A percentile compares a stretch with the other conserved stretches of the same genome.
Evolutionary conservation across 1,140 invertebrate genomes (phyloP).

Genomic region (Sycobia sp.): DNA sequence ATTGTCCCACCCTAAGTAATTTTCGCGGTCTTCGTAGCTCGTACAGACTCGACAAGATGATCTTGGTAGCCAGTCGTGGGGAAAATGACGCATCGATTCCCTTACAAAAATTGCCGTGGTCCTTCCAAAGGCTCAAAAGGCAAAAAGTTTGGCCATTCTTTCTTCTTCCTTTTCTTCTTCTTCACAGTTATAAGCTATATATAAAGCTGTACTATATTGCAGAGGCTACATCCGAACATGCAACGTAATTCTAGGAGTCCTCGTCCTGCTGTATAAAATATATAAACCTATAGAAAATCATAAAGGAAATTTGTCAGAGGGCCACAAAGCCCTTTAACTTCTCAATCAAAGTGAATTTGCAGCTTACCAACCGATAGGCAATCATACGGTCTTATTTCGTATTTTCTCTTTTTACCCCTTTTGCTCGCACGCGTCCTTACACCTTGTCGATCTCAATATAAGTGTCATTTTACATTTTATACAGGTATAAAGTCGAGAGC

Average conservation of each 20-base stretch:
- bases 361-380: not conserved
- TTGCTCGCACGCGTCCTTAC: not conserved
- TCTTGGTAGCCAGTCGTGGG: conserved; percentile 28
- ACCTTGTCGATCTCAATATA: too few relatives aligned
- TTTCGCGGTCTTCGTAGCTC: not conserved
- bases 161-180: too few relatives aligned
- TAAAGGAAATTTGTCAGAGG: conserved; percentile 42
- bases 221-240: not conserved
- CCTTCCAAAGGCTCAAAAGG: not conserved
- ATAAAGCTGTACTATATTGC: too few relatives aligned
- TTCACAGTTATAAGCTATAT: too few relatives aligned
- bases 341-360: conserved; percentile 32
- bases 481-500: too few relatives aligned
- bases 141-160: too few relatives aligned
- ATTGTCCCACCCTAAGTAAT: not conserved
- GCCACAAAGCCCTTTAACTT: conserved; percentile 30
- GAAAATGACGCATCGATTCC: conserved; percentile 50
- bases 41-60: not conserved
- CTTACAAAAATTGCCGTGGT: conserved; percentile 31
- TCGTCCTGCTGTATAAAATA: not conserved
- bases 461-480: too few relatives aligned
- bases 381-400: not conserved
- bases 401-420: not conserved
- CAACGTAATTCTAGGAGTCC: conserved; percentile 10
- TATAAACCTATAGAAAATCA: not conserved